These are phyloP conservation scores for Drosophila kurseongensis DNA, from an alignment of 1,140 invertebrate species.

Conservation along the genomic window DNA sequence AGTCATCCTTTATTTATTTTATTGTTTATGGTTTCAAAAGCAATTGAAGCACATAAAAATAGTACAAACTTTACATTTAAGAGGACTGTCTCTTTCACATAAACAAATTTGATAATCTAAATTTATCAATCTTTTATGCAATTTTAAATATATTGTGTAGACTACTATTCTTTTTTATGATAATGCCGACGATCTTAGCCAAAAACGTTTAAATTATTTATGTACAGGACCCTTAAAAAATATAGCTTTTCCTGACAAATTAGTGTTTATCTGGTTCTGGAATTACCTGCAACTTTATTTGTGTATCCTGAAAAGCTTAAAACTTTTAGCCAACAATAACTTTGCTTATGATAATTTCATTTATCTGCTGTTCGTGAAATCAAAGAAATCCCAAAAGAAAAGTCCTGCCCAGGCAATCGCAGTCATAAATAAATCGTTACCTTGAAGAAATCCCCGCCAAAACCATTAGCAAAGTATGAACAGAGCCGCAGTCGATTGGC, in stretches of 20 bases:
- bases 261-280: too few relatives aligned
- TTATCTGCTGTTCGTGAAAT: background rate
- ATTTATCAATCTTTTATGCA: too few relatives aligned
- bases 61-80: background rate
- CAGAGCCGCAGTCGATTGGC: constrained; percentile 14
- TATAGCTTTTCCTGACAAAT: too few relatives aligned
- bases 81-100: background rate
- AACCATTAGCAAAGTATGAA: constrained; percentile 8
- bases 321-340: background rate
- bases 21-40: background rate
- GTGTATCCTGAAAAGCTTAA: background rate
- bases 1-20: background rate
- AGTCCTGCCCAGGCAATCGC: constrained; percentile 6
- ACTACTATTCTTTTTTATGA: too few relatives aligned
- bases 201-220: too few relatives aligned
- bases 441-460: constrained; percentile 7
- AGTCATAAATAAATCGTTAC: constrained; percentile 29
- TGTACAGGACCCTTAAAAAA: too few relatives aligned
- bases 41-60: too few relatives aligned
- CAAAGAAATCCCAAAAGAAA: background rate
- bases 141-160: too few relatives aligned
- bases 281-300: background rate
- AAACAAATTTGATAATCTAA: too few relatives aligned
- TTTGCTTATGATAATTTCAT: constrained; percentile 2
- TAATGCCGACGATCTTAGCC: too few relatives aligned